Conservation (phyloP, 2,888 invertebrate genomes). For the Drosophila putrida region DNA sequence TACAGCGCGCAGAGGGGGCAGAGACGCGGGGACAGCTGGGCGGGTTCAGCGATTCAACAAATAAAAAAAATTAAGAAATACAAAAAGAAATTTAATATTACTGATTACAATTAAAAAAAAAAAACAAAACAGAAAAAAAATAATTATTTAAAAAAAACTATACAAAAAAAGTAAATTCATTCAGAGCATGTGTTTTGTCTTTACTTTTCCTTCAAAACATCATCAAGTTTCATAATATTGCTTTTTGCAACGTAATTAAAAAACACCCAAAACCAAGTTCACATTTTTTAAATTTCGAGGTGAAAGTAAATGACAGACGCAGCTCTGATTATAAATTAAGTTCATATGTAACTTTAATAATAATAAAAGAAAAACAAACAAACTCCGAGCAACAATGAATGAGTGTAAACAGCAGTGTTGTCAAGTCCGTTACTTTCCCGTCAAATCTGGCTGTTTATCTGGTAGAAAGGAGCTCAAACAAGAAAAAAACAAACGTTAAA, state of each 20-base stretch:
- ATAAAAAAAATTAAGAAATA: constrained; percentile 49
- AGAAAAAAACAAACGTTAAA: constrained; percentile 29
- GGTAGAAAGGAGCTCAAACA: background rate
- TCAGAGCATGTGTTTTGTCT: constrained; percentile 46
- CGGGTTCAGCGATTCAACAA: constrained; percentile 67
- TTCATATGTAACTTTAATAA: constrained; percentile 80
- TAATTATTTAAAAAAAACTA: constrained; percentile 71
- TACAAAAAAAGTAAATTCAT: constrained; percentile 65
- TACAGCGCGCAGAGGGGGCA: constrained; percentile 7
- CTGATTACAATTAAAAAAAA: constrained; percentile 74
- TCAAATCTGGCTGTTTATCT: no score
- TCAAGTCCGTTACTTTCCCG: constrained; percentile 12
- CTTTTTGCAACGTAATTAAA: constrained; percentile 37
- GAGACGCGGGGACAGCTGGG: constrained; percentile 47
- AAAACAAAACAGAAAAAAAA: constrained; percentile 46
- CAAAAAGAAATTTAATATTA: constrained; percentile 70
- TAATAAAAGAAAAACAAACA: constrained; percentile 64
- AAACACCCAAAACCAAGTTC: constrained; percentile 17
- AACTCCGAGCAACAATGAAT: constrained; percentile 13
- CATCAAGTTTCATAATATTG: constrained; percentile 48
- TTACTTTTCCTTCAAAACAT: constrained; percentile 50
- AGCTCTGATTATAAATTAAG: constrained; percentile 70
- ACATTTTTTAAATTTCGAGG: constrained; percentile 39
- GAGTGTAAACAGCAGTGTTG: constrained; percentile 40
- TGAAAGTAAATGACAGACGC: constrained; percentile 52